A percentile compares a stretch with the other conserved stretches of the same genome.
Evolutionary conservation across 2,113 vertebrate species (phyloP).

Genomic region (Illadopsis cleaveri): DNA sequence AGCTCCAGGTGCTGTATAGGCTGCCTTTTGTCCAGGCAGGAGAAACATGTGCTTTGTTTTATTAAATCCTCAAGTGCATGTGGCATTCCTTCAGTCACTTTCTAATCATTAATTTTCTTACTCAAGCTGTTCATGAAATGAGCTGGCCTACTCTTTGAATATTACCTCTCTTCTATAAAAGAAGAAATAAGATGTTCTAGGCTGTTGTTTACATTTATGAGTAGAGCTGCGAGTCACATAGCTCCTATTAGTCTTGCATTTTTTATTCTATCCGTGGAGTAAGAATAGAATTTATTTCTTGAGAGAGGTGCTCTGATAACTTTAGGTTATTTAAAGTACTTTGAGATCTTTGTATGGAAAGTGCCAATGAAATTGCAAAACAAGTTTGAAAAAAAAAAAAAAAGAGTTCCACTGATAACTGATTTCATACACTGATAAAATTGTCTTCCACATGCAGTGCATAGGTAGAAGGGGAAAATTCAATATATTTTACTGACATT

Average conservation of each 20-base stretch:
- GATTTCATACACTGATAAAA: background rate
- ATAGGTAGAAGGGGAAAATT: background rate
- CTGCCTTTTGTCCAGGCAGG: background rate
- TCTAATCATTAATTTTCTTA: background rate
- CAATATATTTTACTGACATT: background rate
- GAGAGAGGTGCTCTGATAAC: background rate
- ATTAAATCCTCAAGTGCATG: background rate
- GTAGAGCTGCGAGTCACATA: background rate
- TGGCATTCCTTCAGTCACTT: accelerated
- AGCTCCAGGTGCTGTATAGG: background rate
- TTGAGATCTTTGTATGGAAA: background rate
- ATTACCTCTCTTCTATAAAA: background rate
- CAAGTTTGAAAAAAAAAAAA: background rate
- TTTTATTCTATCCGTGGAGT: background rate
- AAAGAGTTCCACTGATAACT: background rate
- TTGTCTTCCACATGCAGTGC: background rate
- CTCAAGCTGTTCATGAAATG: accelerated
- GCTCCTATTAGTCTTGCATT: background rate
- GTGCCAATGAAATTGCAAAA: background rate
- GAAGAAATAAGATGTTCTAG: background rate
- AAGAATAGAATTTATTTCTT: background rate
- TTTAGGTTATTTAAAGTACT: background rate
- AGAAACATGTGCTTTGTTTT: background rate
- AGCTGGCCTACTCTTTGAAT: background rate
- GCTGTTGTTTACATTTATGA: background rate